phyloP scores from a whole-genome alignment of 1,140 invertebrate genomes.

The Anastrepha ludens region DNA sequence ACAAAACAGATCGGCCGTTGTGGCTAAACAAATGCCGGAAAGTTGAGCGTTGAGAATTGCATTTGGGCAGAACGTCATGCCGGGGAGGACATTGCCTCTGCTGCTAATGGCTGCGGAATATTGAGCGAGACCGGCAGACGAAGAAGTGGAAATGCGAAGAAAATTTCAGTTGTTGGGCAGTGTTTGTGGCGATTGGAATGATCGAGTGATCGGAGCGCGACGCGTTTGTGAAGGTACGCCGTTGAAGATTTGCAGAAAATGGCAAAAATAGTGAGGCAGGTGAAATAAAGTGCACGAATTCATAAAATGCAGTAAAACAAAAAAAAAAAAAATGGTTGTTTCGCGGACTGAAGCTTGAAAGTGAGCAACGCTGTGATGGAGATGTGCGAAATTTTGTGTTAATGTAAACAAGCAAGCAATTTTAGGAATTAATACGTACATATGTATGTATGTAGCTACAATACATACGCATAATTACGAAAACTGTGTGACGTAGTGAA shows the following conservation, averaged over 20 bases:
- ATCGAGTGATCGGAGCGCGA: not conserved
- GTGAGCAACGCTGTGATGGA: not conserved
- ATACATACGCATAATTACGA: not conserved
- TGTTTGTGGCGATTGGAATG: constrained; percentile 23
- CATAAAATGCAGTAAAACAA: constrained; percentile 9
- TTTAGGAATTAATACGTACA: not conserved
- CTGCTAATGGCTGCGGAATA: not conserved
- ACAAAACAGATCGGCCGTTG: constrained; percentile 40
- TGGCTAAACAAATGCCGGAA: not conserved
- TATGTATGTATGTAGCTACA: not conserved
- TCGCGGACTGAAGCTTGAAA: not conserved
- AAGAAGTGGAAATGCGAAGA: constrained; percentile 36
- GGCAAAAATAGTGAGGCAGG: not conserved
- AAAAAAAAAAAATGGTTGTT: constrained; percentile 1
- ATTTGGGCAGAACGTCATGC: not conserved
- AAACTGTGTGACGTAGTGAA: not conserved
- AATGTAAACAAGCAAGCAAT: not conserved
- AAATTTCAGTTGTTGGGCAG: constrained; percentile 42
- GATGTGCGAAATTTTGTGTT: not conserved
- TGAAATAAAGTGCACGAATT: not conserved
- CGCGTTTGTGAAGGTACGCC: not conserved
- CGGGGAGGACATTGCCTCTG: not conserved
- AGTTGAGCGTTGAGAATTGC: constrained; percentile 14
- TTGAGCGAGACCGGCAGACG: constrained; percentile 25
- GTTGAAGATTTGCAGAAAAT: not conserved